A percentile compares a stretch with the other conserved stretches of the same genome.
Conservation (phyloP, 2,113 vertebrate genomes). For the Bufo gargarizans region DNA sequence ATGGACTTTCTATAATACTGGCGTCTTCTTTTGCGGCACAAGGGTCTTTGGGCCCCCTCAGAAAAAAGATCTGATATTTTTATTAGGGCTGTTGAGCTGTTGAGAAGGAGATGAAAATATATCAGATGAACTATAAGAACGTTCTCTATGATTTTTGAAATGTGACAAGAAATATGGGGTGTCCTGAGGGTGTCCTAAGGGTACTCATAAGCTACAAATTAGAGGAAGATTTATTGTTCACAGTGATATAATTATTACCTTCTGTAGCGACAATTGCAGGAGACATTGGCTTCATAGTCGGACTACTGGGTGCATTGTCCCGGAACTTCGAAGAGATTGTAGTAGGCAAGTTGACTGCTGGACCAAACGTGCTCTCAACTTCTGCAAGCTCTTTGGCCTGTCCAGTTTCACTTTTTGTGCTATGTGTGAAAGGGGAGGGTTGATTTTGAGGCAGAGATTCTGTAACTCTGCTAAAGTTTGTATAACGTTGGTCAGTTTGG, state of each 20-base stretch:
- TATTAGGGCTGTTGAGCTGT: no score
- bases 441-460: constrained; percentile 49
- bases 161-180: no score
- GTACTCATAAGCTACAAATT: neutral
- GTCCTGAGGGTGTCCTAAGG: neutral
- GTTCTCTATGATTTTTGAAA: no score
- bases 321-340: constrained; percentile 30
- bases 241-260: constrained; percentile 62
- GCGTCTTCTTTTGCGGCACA: no score
- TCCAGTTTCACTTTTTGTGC: constrained; percentile 40
- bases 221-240: neutral
- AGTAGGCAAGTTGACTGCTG: constrained; percentile 43
- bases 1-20: no score
- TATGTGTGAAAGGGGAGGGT: constrained; percentile 49
- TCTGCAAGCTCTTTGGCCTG: constrained; percentile 36
- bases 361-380: neutral
- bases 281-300: constrained; percentile 49
- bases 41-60: no score
- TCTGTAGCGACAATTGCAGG: constrained; percentile 58
- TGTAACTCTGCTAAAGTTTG: constrained; percentile 63
- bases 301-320: constrained; percentile 56
- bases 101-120: no score
- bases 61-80: no score
- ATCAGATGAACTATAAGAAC: no score
- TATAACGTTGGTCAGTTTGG: constrained; percentile 61